Base-by-base conservation (phyloP, 2,113 vertebrate species). In the Clarias macrocephalus region DNA sequence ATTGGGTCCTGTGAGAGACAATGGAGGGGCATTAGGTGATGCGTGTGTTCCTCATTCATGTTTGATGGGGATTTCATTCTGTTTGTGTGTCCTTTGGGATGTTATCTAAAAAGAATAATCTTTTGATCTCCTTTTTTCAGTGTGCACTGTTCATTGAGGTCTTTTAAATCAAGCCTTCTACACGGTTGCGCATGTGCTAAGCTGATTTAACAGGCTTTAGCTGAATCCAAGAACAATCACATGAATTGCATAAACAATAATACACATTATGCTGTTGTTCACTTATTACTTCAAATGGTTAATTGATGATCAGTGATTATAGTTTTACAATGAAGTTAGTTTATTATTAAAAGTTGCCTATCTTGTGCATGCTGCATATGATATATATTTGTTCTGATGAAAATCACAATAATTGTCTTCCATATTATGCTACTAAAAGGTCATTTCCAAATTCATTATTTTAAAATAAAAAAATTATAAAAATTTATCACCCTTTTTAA, bases 121-220 rank as follows among this genome's bases (percentile, higher is more conserved):
- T 86, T 82, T 86, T 90, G 80, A 87, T 90, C 85, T 48, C 63
- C 76, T 81, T 88, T 88, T 79, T 86, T 88, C 80, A 82, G 85
- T 76, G 72, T 59, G 75, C 52, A 23, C 89, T 91, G 89, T 91
- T 93, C 89, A 90, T 90, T 87, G 89, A 87, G 80, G 90, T 90
- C 92, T 89, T 91, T 91, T 93, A 91, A 94, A 95, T 94, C 92
- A 94, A 94, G 93, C 93, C 93, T 94, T 93, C 93, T 94, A 93
- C 93, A 93, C 93, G 94, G 92, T 90, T 93, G 93, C 92, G 94
- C 94, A 95, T 95, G 92, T 94, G 94, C 92, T 95, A 95, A 95
- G 92, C 94, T 95, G 93, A 95, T 95, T 95, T 94, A 93, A 92
- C 93, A 92, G 90, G 92, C 93, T 93, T 95, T 95, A 95, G 91